These are phyloP conservation scores for Pollenia griseotomentosa DNA, from an alignment of 2,888 invertebrate genomes.

Conservation along the genomic window DNA sequence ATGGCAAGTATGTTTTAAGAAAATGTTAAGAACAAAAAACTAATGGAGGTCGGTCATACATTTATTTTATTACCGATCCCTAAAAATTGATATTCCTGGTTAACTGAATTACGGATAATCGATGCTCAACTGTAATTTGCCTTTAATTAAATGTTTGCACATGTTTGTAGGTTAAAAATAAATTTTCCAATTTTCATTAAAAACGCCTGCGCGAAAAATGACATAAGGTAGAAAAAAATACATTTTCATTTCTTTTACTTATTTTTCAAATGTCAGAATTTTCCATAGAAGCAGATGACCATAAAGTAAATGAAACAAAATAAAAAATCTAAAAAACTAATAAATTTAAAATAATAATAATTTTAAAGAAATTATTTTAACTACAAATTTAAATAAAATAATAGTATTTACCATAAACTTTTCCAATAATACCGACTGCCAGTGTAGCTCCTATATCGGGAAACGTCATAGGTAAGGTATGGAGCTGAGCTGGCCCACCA, in stretches of 20 bases:
- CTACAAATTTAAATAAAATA: not conserved
- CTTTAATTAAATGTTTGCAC: constrained; percentile 18
- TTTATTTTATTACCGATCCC: too few relatives aligned
- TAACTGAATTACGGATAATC: not conserved
- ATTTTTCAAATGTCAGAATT: constrained; percentile 67
- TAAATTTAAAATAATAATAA: constrained; percentile 12
- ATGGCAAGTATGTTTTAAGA: too few relatives aligned
- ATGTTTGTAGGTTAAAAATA: not conserved
- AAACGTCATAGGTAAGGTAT: constrained; percentile 84
- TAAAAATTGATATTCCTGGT: too few relatives aligned
- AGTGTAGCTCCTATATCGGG: constrained; percentile 85
- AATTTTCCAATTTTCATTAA: constrained; percentile 27
- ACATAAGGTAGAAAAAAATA: constrained; percentile 71
- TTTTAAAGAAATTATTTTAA: not conserved
- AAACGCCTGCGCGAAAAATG: constrained; percentile 68
- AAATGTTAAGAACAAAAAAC: too few relatives aligned
- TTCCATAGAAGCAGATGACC: constrained; percentile 31
- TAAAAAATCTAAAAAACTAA: constrained; percentile 48
- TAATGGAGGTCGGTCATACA: too few relatives aligned
- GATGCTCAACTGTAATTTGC: not conserved
- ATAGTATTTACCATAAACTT: constrained; percentile 85
- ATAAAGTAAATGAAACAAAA: constrained; percentile 50
- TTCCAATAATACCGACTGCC: constrained; percentile 86
- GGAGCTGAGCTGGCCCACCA: constrained; percentile 84
- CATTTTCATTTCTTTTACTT: constrained; percentile 46